These are phyloP conservation scores for Leptobrachium leishanense DNA, from an alignment of 2,113 vertebrate species.

Conservation along the genomic window DNA sequence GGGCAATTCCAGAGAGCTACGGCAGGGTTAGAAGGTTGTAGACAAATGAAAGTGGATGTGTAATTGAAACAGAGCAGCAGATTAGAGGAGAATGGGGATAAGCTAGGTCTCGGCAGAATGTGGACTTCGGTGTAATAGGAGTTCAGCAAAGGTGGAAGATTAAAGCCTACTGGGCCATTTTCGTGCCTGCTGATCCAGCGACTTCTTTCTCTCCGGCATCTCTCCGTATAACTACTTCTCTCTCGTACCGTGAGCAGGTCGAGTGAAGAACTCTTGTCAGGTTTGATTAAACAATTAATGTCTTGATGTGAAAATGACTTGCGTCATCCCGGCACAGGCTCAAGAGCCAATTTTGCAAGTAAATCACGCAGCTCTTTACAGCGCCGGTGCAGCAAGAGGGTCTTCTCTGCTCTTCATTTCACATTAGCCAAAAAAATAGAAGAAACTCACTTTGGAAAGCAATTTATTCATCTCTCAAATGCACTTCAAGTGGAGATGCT, in stretches of 20 bases:
- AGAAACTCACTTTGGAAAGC: slow-evolving; percentile 37
- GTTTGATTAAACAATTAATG: slow-evolving; percentile 48
- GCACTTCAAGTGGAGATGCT: slow-evolving; percentile 21
- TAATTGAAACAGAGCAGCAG: slow-evolving; percentile 42
- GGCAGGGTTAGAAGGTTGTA: slow-evolving; percentile 32
- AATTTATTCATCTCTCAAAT: slow-evolving; percentile 36
- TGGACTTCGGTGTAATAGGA: slow-evolving; percentile 39
- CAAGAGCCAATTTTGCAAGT: slow-evolving; percentile 29
- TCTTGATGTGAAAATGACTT: slow-evolving; percentile 22
- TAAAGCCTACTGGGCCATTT: slow-evolving; percentile 39
- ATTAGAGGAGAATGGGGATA: slow-evolving; percentile 38
- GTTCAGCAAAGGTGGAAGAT: slow-evolving; percentile 44
- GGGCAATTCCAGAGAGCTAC: background rate
- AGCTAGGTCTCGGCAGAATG: slow-evolving; percentile 27
- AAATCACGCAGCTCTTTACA: slow-evolving; percentile 17
- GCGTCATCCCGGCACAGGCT: slow-evolving; percentile 4
- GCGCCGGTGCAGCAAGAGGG: slow-evolving; percentile 4
- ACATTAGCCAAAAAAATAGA: slow-evolving; percentile 16
- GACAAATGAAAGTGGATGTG: slow-evolving; percentile 33
- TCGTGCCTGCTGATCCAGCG: slow-evolving; percentile 41
- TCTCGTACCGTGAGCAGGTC: slow-evolving; percentile 16
- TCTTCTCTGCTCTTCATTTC: background rate
- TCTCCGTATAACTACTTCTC: slow-evolving; percentile 33
- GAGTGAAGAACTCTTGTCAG: slow-evolving; percentile 35
- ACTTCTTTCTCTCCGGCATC: slow-evolving; percentile 8